Conservation (phyloP, 2,888 invertebrate species). For the Gryllus longicercus region DNA sequence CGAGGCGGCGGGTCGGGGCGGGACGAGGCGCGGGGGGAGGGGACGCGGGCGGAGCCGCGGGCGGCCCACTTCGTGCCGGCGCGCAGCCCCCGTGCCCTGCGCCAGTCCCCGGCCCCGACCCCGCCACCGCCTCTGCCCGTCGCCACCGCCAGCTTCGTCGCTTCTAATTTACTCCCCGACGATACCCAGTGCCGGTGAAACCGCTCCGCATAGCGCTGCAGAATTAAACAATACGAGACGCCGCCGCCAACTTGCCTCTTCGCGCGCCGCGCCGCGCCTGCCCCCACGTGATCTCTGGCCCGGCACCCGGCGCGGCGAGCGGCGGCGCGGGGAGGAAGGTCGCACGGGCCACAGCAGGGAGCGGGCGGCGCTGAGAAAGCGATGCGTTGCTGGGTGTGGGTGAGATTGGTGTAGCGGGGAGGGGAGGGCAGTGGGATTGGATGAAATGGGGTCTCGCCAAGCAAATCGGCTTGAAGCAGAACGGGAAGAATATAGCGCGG, state of each 20-base stretch:
- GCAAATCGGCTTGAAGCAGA: no score
- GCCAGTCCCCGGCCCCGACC: background rate
- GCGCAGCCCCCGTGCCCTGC: background rate
- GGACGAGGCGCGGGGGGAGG: background rate
- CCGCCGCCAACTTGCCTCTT: background rate
- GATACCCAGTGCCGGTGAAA: background rate
- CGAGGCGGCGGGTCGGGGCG: background rate
- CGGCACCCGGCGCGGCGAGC: background rate
- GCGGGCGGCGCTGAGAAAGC: no score
- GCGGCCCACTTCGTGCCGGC: background rate
- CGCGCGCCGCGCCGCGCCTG: background rate
- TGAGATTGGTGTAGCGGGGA: no score
- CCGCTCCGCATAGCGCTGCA: background rate
- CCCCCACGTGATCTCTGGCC: background rate
- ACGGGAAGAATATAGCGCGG: no score
- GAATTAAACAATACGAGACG: conserved; percentile 1
- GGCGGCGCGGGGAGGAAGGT: background rate
- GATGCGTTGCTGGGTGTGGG: no score
- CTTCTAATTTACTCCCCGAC: conserved; percentile 17
- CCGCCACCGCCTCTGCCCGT: background rate
- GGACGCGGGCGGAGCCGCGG: background rate
- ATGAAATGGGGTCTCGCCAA: no score
- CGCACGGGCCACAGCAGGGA: background rate
- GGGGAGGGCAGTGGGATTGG: no score
- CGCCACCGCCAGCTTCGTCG: background rate